These are phyloP conservation scores for Anableps anableps DNA, from an alignment of 2,797 vertebrate genomes.

Conservation along the genomic window DNA sequence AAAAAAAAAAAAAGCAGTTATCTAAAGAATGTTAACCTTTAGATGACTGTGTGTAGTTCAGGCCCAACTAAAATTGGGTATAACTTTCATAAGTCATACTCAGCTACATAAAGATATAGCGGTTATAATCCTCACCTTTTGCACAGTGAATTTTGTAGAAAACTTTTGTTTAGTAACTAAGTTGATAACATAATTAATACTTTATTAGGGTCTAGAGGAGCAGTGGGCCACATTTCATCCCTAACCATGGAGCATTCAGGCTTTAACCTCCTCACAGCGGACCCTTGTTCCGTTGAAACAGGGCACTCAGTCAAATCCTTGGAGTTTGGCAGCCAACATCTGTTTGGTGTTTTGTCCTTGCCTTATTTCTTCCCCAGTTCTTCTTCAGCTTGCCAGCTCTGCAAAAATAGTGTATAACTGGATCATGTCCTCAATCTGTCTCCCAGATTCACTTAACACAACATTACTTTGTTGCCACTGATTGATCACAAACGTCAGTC, in stretches of 20 bases:
- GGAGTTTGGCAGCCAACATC: conserved; percentile 37
- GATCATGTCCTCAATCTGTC: conserved; percentile 47
- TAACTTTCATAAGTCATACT: not conserved
- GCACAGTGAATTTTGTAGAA: not conserved
- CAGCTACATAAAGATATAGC: not conserved
- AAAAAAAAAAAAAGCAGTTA: no score
- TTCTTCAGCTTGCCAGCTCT: conserved; percentile 48
- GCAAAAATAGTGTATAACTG: conserved; percentile 42
- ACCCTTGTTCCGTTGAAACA: conserved; percentile 9
- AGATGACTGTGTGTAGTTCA: not conserved
- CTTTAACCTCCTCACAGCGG: conserved; percentile 3
- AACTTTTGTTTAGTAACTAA: not conserved
- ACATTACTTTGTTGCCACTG: conserved; percentile 20
- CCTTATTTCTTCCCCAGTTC: conserved; percentile 26
- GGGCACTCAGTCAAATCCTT: conserved; percentile 35
- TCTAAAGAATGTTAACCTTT: not conserved
- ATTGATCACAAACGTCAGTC: conserved; percentile 13
- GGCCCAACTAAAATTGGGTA: no score
- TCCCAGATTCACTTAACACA: conserved; percentile 27
- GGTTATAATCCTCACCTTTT: not conserved
- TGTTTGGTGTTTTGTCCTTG: conserved; percentile 30
- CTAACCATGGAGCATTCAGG: not conserved
- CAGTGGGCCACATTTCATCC: not conserved
- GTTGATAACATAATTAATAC: not conserved
- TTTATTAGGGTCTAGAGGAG: not conserved